phyloP scores from a whole-genome alignment of 37 sponge, comb jelly and placozoan genomes.

The Cliona cf. orientalis region DNA sequence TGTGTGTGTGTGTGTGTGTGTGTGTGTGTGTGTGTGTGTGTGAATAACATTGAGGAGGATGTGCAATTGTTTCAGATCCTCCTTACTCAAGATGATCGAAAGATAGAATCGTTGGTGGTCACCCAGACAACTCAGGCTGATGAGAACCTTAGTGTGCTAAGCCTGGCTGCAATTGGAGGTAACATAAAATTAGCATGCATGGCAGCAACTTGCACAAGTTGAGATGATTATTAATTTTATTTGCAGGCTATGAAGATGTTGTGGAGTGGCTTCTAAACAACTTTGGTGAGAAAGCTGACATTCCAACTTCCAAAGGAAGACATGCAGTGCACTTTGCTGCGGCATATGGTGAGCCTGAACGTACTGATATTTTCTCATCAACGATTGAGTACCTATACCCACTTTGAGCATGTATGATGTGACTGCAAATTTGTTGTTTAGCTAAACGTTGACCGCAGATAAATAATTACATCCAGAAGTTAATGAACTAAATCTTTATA shows the following conservation, averaged over 20 bases:
- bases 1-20: background rate
- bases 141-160: conserved; percentile 52
- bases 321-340: conserved; percentile 86
- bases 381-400: too few relatives aligned
- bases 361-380: too few relatives aligned
- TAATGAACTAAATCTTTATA: background rate
- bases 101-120: conserved; percentile 30
- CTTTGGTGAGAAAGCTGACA: conserved; percentile 46
- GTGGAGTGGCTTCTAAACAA: conserved; percentile 61
- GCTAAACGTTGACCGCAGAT: background rate
- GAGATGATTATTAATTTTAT: background rate
- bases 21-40: background rate
- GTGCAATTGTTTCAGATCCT: conserved; percentile 16
- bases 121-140: too few relatives aligned
- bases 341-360: conserved; percentile 75
- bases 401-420: too few relatives aligned
- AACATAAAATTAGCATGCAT: background rate
- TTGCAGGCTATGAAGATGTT: conserved; percentile 64
- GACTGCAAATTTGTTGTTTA: background rate
- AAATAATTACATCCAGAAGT: background rate
- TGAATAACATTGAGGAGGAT: background rate
- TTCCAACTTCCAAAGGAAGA: conserved; percentile 63
- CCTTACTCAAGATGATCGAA: conserved; percentile 23
- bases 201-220: background rate
- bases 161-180: conserved; percentile 77